Evolutionary conservation across 2,797 vertebrate genomes (phyloP).

Genomic region (Diglossa cyanea): DNA sequence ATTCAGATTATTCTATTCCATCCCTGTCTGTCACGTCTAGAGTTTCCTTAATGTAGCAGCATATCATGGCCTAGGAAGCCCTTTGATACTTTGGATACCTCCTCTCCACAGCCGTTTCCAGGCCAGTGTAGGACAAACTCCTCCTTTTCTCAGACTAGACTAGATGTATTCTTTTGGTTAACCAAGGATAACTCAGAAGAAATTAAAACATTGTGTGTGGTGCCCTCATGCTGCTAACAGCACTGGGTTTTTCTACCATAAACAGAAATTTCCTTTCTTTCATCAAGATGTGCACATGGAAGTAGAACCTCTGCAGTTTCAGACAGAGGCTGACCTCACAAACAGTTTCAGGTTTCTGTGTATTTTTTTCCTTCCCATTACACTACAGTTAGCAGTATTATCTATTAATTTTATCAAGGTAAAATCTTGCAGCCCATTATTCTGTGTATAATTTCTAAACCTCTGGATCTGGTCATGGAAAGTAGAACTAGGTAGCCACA

Average conservation of each 20-base stretch:
- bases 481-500: neutral
- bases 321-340: neutral
- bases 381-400: neutral
- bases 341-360: neutral
- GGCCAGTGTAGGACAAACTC: fast-evolving
- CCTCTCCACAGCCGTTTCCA: neutral
- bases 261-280: neutral
- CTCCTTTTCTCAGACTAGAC: neutral
- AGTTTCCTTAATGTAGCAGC: neutral
- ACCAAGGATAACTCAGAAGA: neutral
- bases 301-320: neutral
- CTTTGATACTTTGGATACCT: neutral
- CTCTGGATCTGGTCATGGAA: neutral
- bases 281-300: neutral
- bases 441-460: neutral
- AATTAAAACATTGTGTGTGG: neutral
- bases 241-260: fast-evolving
- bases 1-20: neutral
- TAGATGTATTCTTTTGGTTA: neutral
- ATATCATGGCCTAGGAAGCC: fast-evolving
- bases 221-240: neutral
- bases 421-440: neutral
- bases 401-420: neutral
- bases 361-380: neutral
- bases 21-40: neutral